A percentile compares a stretch with the other conserved stretches of the same genome.
phyloP scores from a whole-genome alignment of 2,888 invertebrate species.

The Nebria brevicollis region DNA sequence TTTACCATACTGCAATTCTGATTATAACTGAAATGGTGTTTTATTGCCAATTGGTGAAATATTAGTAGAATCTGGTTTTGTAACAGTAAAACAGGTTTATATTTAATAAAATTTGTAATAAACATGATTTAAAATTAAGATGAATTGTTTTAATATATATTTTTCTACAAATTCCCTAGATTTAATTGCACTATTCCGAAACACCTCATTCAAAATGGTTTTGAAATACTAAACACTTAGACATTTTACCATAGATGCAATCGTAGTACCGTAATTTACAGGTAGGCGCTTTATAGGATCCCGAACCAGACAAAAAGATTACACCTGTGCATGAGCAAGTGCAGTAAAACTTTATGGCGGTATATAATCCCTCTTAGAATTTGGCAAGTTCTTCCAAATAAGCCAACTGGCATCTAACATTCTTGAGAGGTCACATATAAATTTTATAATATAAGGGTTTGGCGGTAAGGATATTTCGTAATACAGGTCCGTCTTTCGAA shows the following conservation, averaged over 20 bases:
- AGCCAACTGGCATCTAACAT: constrained; percentile 6
- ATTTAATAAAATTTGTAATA: too few species aligned
- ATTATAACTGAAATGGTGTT: too few species aligned
- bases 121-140: too few species aligned
- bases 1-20: too few species aligned
- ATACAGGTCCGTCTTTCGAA: not conserved
- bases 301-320: not conserved
- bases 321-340: constrained; percentile 4
- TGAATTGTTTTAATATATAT: too few species aligned
- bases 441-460: constrained; percentile 11
- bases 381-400: constrained; percentile 30
- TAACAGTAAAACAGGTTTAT: too few species aligned
- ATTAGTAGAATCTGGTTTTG: too few species aligned
- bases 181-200: not conserved
- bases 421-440: not conserved
- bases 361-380: constrained; percentile 26
- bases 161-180: not conserved
- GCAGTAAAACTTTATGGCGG: constrained; percentile 23
- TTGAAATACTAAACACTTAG: constrained; percentile 1
- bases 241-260: not conserved
- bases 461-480: not conserved
- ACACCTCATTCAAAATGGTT: not conserved
- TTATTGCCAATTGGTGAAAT: too few species aligned
- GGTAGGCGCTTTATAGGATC: constrained; percentile 3
- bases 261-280: constrained; percentile 9